A percentile compares a stretch with the other conserved stretches of the same genome.
Conservation (phyloP, 2,113 vertebrate genomes). For the Taxidea taxus region DNA sequence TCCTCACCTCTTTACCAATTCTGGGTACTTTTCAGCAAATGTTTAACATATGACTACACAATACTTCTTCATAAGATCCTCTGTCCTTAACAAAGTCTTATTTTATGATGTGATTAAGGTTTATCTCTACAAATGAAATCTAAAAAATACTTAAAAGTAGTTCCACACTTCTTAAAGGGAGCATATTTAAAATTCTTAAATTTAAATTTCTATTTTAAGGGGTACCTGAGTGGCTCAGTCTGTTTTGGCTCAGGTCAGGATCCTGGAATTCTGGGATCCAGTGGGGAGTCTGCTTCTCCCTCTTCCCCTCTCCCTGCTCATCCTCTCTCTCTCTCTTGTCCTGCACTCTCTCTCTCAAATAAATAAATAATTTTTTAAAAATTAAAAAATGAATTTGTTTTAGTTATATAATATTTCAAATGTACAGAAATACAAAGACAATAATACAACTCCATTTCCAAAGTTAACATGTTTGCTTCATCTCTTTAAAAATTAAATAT, state of each 20-base stretch:
- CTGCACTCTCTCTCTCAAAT: not conserved
- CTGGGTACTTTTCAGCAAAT: constrained; percentile 22
- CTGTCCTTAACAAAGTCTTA: not conserved
- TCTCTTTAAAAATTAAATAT: constrained; percentile 18
- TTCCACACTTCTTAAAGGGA: not conserved
- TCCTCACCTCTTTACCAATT: not conserved
- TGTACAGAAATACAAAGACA: not conserved
- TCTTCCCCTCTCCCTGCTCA: not conserved
- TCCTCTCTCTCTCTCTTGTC: not conserved
- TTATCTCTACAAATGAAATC: not conserved
- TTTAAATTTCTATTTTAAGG: not conserved
- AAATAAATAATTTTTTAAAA: not conserved
- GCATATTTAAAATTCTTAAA: not conserved
- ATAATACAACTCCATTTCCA: not conserved
- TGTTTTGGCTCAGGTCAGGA: not conserved
- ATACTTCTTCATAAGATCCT: not conserved
- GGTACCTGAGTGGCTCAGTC: not conserved
- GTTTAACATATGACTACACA: not conserved
- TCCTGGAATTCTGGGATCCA: not conserved
- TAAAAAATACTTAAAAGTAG: not conserved
- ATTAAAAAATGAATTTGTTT: not conserved
- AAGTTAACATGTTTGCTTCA: not conserved
- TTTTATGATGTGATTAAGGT: not conserved
- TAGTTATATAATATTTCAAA: not conserved
- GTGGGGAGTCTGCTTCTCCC: not conserved